Conservation (phyloP, 2,113 vertebrate genomes). For the Tautogolabrus adspersus region DNA sequence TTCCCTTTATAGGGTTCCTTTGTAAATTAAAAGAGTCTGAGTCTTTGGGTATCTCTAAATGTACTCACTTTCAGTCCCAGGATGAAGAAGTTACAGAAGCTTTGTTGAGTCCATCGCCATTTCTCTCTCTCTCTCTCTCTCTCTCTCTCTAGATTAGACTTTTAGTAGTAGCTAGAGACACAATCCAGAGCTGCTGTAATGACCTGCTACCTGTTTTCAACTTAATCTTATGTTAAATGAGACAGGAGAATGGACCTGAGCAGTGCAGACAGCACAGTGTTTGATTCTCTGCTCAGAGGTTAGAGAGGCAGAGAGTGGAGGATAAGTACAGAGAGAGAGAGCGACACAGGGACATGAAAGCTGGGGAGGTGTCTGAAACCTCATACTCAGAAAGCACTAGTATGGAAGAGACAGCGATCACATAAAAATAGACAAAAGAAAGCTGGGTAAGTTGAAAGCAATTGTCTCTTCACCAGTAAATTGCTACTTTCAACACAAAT, state of each 20-base stretch:
- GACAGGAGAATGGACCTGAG: slow-evolving; percentile 62
- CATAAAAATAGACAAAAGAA: slow-evolving; percentile 1
- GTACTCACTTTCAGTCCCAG: slow-evolving; percentile 41
- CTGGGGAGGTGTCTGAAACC: slow-evolving; percentile 9
- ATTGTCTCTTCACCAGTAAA: neutral
- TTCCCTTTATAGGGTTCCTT: slow-evolving; percentile 18
- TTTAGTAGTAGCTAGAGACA: slow-evolving; percentile 48
- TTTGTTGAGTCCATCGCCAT: slow-evolving; percentile 55
- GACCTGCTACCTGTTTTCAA: slow-evolving; percentile 59
- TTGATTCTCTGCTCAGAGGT: slow-evolving; percentile 53
- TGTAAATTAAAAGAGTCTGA: slow-evolving; percentile 43
- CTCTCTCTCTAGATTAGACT: slow-evolving; percentile 54
- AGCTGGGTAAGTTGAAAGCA: neutral
- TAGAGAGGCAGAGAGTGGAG: slow-evolving; percentile 24
- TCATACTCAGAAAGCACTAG: neutral
- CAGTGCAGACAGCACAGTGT: slow-evolving; percentile 18
- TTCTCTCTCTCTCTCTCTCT: slow-evolving; percentile 57
- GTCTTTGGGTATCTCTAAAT: slow-evolving; percentile 49
- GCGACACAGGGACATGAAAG: slow-evolving; percentile 24
- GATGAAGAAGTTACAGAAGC: slow-evolving; percentile 53
- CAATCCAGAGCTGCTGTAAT: slow-evolving; percentile 51
- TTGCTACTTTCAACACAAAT: neutral
- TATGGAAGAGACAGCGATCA: slow-evolving; percentile 2
- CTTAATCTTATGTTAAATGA: slow-evolving; percentile 55
- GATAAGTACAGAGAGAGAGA: slow-evolving; percentile 25